phyloP scores from a whole-genome alignment of 2,113 vertebrate species.

The Gasterosteus aculeatus region DNA sequence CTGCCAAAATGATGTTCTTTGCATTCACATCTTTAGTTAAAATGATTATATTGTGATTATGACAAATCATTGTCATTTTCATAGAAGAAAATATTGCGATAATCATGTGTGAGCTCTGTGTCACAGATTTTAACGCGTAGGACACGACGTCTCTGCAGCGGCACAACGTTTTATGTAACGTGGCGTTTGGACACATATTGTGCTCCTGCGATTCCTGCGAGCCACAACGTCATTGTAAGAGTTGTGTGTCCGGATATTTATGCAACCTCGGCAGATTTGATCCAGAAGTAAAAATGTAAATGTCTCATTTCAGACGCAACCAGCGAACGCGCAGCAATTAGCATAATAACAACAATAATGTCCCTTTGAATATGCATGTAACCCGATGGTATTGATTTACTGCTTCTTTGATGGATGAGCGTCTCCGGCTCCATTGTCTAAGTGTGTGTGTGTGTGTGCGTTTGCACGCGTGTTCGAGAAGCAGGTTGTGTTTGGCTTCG shows the following conservation, averaged over 20 bases:
- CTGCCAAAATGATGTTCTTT: neutral
- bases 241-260: neutral
- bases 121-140: too few species aligned
- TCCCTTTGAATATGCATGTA: conserved; percentile 61
- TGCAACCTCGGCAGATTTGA: conserved; percentile 17
- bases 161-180: neutral
- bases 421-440: conserved; percentile 43
- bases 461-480: conserved; percentile 28
- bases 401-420: conserved; percentile 62
- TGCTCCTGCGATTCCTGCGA: neutral
- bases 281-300: conserved; percentile 8
- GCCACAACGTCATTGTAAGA: neutral
- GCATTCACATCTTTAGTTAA: neutral
- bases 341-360: conserved; percentile 39
- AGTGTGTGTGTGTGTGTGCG: conserved; percentile 33
- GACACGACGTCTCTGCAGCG: too few species aligned
- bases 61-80: too few species aligned
- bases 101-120: too few species aligned
- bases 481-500: conserved; percentile 63
- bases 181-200: neutral
- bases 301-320: conserved; percentile 27
- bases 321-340: conserved; percentile 47
- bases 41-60: neutral
- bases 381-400: conserved; percentile 59
- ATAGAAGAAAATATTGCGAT: too few species aligned